Base-by-base conservation (phyloP, 1,140 invertebrate genomes). In the Drosophila paulistorum region DNA sequence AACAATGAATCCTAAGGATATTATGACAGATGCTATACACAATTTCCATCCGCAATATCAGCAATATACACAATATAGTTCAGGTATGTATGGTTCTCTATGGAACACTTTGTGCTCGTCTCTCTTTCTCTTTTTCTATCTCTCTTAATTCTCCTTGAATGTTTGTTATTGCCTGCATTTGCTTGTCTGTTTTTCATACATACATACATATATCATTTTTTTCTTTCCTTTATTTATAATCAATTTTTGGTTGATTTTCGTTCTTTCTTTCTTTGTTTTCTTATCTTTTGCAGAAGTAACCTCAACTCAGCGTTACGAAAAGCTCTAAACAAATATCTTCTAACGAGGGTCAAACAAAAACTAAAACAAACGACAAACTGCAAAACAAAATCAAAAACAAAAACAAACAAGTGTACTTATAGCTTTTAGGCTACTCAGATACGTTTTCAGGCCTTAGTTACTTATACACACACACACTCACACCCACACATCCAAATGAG, bases 11-110 rank as follows among this genome's bases (percentile, higher is more conserved):
- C 99, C 99, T 48, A 98, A 99, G 93, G 99, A 99, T 93, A 99
- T 99, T 91, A 99, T 99, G 98, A 99, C 98, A 90, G 99, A 99
- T 94, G 99, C 99, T 90, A 99, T 99, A 93, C 99, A 99, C 93
- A 99, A 99, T 94, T 99, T 99, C 95, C 99, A 99, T 94, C 99
- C 99, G 33, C 98, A 99, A 90, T 99, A 99, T 93, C 98, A 99
- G 93, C 98, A 99, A 92, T 99, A 99, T 93, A 99, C 98, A 6
- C 99, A 99, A 91, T 99, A 99, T 92, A 97, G 97, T 93, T 97
- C 97, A 92, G 96, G 97, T 97, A 94, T 39, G 35, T 57, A 37
- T 17, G 17, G 13, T 10, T 9, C 17, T 30, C 58, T 1, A 37
- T 37, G 14, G 26, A 54, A 65, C 33, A 13, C 60, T 48, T 62